A percentile compares a stretch with the other conserved stretches of the same genome.
Conservation (phyloP, 2,797 vertebrate species). For the Dicrostonyx torquatus region DNA sequence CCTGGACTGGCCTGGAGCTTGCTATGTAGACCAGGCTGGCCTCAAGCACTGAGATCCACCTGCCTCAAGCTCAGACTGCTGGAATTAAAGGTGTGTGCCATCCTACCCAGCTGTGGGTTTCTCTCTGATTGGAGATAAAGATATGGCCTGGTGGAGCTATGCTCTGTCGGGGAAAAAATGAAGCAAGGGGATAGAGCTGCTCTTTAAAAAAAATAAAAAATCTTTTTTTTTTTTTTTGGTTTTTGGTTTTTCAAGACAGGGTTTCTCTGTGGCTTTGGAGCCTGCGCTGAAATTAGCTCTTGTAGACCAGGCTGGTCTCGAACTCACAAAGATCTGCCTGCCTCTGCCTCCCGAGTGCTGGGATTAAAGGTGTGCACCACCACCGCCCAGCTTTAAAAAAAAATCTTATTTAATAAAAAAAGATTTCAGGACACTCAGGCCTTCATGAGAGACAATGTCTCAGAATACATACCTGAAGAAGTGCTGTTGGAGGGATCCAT, state of each 20-base stretch:
- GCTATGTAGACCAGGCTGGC: neutral
- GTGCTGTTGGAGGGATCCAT: neutral
- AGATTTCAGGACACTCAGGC: neutral
- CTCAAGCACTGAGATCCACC: neutral
- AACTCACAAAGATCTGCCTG: too few relatives aligned
- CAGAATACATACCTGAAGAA: neutral
- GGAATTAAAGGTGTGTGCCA: neutral
- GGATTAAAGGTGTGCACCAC: too few relatives aligned
- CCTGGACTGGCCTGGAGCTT: neutral
- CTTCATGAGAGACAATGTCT: neutral
- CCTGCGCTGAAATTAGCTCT: too few relatives aligned
- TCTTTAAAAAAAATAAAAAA: constrained; percentile 31
- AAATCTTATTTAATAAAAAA: neutral
- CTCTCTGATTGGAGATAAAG: neutral
- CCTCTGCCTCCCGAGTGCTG: too few relatives aligned
- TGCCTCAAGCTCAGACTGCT: neutral
- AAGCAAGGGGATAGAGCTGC: neutral
- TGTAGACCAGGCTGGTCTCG: too few relatives aligned
- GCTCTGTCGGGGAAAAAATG: neutral
- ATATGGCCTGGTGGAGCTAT: neutral
- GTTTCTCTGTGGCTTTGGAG: too few relatives aligned
- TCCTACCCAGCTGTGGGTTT: neutral
- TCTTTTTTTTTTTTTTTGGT: too few relatives aligned
- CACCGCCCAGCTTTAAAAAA: neutral
- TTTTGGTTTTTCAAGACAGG: too few relatives aligned